Evolutionary conservation across 2,797 vertebrate genomes (phyloP).

Genomic region (Etheostoma perlongum): DNA sequence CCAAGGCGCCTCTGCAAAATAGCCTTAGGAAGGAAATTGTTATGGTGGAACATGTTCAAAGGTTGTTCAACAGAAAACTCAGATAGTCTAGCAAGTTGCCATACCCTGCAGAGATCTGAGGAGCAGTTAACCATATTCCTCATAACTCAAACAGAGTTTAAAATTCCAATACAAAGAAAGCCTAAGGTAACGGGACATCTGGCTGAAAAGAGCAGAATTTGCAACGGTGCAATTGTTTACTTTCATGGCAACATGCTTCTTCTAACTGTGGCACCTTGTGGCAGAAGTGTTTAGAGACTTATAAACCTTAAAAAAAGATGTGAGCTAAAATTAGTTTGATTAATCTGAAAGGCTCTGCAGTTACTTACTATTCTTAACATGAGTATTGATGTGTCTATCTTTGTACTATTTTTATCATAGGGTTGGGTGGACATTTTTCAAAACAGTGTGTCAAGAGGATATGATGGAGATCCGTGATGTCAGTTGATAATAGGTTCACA

Average conservation of each 20-base stretch:
- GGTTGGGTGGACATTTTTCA: background rate
- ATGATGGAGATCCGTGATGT: background rate
- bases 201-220: too few relatives aligned
- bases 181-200: too few relatives aligned
- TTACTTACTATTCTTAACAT: slow-evolving; percentile 33
- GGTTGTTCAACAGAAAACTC: too few relatives aligned
- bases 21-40: too few relatives aligned
- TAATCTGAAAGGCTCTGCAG: slow-evolving; percentile 9
- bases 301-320: slow-evolving; percentile 16
- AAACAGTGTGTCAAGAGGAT: background rate
- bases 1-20: too few relatives aligned
- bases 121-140: too few relatives aligned
- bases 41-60: too few relatives aligned
- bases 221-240: background rate
- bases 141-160: too few relatives aligned
- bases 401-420: slow-evolving; percentile 23
- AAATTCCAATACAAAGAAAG: too few relatives aligned
- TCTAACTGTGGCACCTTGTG: background rate
- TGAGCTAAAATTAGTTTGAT: slow-evolving; percentile 41
- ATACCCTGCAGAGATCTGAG: too few relatives aligned
- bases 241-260: slow-evolving; percentile 14
- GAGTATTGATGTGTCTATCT: slow-evolving; percentile 29
- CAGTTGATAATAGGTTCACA: slow-evolving; percentile 7
- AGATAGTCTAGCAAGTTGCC: too few relatives aligned
- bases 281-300: slow-evolving; percentile 16